Percentiles rank a stretch among this genome's conserved stretches.
These are phyloP conservation scores for Poecilus cupreus DNA, from an alignment of 2,888 invertebrate species.

Conservation along the genomic window DNA sequence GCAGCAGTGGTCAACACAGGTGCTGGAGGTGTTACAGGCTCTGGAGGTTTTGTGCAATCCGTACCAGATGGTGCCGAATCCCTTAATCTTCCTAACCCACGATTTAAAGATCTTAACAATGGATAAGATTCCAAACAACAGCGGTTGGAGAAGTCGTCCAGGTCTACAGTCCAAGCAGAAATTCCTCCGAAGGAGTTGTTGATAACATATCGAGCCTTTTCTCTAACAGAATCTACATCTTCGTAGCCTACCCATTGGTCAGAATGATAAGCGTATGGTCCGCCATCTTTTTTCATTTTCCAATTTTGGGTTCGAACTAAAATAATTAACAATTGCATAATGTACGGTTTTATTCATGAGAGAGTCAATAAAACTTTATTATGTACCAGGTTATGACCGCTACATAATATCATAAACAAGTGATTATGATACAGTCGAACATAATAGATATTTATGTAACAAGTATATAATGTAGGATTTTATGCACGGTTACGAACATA, in stretches of 20 bases:
- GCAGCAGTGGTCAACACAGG: conserved; percentile 82
- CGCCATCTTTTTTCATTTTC: conserved; percentile 77
- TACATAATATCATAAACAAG: no score
- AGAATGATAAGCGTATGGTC: conserved; percentile 85
- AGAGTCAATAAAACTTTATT: no score
- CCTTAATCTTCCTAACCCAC: conserved; percentile 80
- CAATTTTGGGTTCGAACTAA: conserved; percentile 80
- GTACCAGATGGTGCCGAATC: conserved; percentile 74
- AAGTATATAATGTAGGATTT: no score
- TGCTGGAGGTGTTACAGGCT: conserved; percentile 84
- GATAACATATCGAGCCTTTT: conserved; percentile 83
- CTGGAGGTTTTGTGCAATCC: conserved; percentile 82
- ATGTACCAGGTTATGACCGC: no score
- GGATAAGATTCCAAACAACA: conserved; percentile 89
- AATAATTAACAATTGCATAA: no score
- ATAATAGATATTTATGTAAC: no score
- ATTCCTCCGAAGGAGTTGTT: conserved; percentile 86
- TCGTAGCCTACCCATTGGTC: conserved; percentile 96
- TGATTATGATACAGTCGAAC: no score
- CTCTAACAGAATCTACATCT: conserved; percentile 83
- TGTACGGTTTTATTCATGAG: no score
- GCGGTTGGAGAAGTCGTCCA: conserved; percentile 90
- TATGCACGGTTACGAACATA: no score
- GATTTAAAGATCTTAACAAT: conserved; percentile 84
- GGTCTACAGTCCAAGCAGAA: conserved; percentile 90